phyloP scores from a whole-genome alignment of 2,797 vertebrate species.

The Fistularia commersonii region DNA sequence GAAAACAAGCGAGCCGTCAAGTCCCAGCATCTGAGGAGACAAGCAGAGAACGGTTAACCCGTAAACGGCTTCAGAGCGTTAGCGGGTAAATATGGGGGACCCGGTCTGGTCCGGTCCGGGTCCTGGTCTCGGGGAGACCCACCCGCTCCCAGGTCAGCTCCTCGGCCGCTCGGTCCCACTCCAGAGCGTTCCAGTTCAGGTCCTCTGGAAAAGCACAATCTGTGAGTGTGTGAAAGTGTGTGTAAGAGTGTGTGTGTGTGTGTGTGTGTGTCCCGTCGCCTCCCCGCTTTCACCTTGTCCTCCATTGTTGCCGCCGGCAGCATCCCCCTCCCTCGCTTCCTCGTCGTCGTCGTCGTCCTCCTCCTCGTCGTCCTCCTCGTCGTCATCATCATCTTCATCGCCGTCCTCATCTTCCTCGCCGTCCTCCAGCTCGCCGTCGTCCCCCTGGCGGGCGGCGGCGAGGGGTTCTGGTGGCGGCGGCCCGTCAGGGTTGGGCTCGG shows the following conservation, averaged over 20 bases:
- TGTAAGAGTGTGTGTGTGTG: too few relatives aligned
- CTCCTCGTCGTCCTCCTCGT: slow-evolving; percentile 85
- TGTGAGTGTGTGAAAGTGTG: too few relatives aligned
- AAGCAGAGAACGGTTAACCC: slow-evolving; percentile 5
- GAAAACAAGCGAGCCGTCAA: slow-evolving; percentile 97
- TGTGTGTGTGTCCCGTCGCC: too few relatives aligned
- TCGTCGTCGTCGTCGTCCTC: slow-evolving; percentile 86
- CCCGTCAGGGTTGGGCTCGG: slow-evolving; percentile 86
- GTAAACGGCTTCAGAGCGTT: background rate
- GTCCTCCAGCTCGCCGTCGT: too few relatives aligned
- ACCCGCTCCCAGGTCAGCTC: slow-evolving; percentile 98
- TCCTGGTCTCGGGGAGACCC: slow-evolving; percentile 42
- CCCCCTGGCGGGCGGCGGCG: too few relatives aligned
- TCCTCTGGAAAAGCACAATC: slow-evolving; percentile 79
- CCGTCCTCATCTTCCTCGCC: slow-evolving; percentile 40
- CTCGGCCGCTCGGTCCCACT: slow-evolving; percentile 98
- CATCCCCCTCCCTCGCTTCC: slow-evolving; percentile 82
- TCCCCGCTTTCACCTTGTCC: slow-evolving; percentile 66
- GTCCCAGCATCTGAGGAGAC: slow-evolving; percentile 89
- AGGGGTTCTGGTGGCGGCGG: slow-evolving; percentile 61
- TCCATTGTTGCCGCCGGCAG: slow-evolving; percentile 86
- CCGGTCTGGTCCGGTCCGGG: too few relatives aligned
- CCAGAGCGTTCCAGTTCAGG: slow-evolving; percentile 99
- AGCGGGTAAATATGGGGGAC: background rate
- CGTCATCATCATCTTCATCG: slow-evolving; percentile 82